These are phyloP conservation scores for Haliaeetus leucogaster DNA, from an alignment of 2,113 vertebrate genomes.

Conservation along the genomic window DNA sequence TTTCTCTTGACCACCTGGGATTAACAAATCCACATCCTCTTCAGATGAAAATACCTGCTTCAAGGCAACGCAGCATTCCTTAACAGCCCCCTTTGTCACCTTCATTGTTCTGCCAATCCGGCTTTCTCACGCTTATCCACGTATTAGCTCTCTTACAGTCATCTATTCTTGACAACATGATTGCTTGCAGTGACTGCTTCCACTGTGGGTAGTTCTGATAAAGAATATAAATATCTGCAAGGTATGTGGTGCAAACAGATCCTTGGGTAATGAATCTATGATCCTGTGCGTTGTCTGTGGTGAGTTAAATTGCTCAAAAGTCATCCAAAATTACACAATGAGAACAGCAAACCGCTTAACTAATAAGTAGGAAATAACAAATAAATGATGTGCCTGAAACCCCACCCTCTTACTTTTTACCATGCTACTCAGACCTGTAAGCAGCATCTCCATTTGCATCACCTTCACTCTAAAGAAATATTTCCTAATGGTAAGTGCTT, in stretches of 20 bases:
- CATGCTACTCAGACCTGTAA: background rate
- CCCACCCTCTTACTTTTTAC: background rate
- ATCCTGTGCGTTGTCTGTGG: background rate
- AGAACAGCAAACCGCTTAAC: background rate
- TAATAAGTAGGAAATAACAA: background rate
- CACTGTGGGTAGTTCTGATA: background rate
- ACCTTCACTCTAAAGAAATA: background rate
- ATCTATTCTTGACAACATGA: background rate
- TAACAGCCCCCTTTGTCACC: background rate
- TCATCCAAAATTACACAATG: background rate
- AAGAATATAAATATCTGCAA: background rate
- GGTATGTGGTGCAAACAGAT: background rate
- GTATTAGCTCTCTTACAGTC: background rate
- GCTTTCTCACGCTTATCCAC: background rate
- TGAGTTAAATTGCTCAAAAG: background rate
- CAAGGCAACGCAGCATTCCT: background rate
- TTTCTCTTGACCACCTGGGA: background rate
- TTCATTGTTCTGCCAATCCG: background rate
- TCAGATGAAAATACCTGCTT: background rate
- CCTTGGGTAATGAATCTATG: background rate
- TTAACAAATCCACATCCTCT: background rate
- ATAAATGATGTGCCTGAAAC: background rate
- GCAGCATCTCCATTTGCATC: background rate
- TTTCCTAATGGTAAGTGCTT: background rate
- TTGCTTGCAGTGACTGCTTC: background rate